Conservation (phyloP, 1,140 invertebrate species). For the Drosophila mayri region DNA sequence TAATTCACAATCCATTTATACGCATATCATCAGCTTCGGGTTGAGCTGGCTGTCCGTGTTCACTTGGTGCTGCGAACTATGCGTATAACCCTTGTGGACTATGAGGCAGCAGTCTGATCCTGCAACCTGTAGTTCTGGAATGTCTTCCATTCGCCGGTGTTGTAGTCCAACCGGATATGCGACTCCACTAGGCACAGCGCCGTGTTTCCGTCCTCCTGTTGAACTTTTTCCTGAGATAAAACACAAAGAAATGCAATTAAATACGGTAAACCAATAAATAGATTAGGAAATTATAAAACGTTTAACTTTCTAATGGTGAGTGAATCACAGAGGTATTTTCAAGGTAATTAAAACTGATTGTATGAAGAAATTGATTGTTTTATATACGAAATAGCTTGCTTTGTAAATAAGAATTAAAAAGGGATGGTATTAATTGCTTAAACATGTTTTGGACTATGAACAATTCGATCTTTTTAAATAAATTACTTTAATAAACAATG, state of each 20-base stretch:
- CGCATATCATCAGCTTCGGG: conserved; percentile 25
- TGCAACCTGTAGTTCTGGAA: conserved; percentile 90
- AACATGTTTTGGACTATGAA: background rate
- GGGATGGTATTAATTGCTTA: background rate
- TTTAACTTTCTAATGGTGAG: background rate
- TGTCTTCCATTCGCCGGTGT: conserved; percentile 93
- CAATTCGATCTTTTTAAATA: background rate
- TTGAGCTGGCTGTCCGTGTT: conserved; percentile 31
- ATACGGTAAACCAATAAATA: background rate
- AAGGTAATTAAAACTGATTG: background rate
- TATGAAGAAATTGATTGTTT: background rate
- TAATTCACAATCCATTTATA: conserved; percentile 34
- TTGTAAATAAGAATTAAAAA: background rate
- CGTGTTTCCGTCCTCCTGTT: conserved; percentile 87
- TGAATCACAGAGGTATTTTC: background rate
- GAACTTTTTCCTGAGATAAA: conserved; percentile 87
- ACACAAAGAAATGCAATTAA: background rate
- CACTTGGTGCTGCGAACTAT: conserved; percentile 68
- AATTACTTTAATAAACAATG: too few relatives aligned
- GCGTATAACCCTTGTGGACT: conserved; percentile 78
- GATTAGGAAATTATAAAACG: background rate
- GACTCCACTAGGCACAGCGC: conserved; percentile 90
- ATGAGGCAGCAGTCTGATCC: conserved; percentile 80
- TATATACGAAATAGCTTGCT: background rate
- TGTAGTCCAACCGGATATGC: conserved; percentile 95